Base-by-base conservation (phyloP, 1,140 invertebrate species). In the Acromyrmex charruanus region DNA sequence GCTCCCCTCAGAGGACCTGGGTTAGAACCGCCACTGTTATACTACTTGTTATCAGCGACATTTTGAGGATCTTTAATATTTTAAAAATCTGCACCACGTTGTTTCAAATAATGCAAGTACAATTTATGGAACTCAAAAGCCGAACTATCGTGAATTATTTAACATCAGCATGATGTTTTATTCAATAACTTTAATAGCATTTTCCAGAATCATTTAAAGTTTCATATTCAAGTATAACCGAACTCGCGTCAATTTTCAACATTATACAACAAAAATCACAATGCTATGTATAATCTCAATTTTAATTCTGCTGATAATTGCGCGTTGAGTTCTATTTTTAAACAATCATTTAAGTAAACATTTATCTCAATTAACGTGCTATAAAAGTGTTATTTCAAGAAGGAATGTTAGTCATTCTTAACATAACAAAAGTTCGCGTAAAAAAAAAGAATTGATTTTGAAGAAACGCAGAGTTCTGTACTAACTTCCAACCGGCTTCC, bases 391-490 rank as follows among this genome's bases (percentile, higher is more conserved):
- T 55, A 81, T 55, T 55, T 58, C 21, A 44, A 16, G 16, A 28
- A 18, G 55, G 7, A 28, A 44, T 10, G 10, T 28, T 68, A 58
- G 9, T 44, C 28, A 35, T 55, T 35, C 53, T 31, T n/a, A 12
- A n/a, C 12, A n/a, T 28, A 55, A 49, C 39, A 14, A 9, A 66
- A 31, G 39, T 59, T 58, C 21, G 21, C 1, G 1, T 58, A 4
- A 21, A 79, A 79, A 79, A 80, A 39, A 55, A 59, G 14, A 44
- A 51, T 39, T 68, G 9, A 51, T 28, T 69, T 39, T 18, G 49
- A 71, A 21, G 53, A 10, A 68, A 55, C 63, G 12, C n/a, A 35
- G 55, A 71, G 5, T 69, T 81, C 14, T 49, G n/a, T 61, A 18
- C 14, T 44, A 49, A 58, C 14, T 71, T 58, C 77, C 49, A 44